phyloP scores from a whole-genome alignment of 2,888 invertebrate species.

The Arrhopalites spinosus region DNA sequence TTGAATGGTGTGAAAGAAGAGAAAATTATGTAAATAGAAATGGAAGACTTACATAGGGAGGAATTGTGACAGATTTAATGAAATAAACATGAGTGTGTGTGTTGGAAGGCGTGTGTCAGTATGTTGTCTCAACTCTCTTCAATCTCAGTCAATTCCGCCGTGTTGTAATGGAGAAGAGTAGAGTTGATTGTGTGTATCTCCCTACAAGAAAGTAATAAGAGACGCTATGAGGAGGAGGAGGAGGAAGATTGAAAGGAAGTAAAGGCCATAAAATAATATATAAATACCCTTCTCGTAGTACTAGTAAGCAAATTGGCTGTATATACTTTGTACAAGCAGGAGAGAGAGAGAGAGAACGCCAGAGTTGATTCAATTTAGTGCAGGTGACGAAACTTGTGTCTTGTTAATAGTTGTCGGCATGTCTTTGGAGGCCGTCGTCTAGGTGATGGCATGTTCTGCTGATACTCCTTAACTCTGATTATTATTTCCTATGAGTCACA shows the following conservation, averaged over 20 bases:
- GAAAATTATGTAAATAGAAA: no score
- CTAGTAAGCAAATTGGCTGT: constrained; percentile 28
- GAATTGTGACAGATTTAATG: constrained; percentile 1
- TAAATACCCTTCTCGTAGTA: background rate
- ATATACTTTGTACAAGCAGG: background rate
- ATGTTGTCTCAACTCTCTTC: no score
- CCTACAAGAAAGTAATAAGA: background rate
- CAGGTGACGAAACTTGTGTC: constrained; percentile 35
- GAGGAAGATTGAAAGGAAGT: background rate
- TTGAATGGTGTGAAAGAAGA: no score
- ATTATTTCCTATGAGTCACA: background rate
- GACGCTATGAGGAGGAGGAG: background rate
- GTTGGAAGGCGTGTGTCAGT: no score
- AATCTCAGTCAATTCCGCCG: constrained; percentile 12
- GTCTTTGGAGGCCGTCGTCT: constrained; percentile 40
- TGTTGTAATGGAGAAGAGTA: no score
- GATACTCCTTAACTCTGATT: constrained; percentile 23
- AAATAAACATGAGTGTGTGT: constrained; percentile 4
- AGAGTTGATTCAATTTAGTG: constrained; percentile 35
- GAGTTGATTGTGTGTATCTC: background rate
- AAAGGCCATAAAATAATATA: constrained; percentile 1
- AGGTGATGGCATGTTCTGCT: constrained; percentile 51
- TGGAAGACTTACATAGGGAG: background rate
- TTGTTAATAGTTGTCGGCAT: constrained; percentile 35
- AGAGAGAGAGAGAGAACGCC: constrained; percentile 1